Conservation (phyloP, 2,797 vertebrate species). For the Myotis pilosus region DNA sequence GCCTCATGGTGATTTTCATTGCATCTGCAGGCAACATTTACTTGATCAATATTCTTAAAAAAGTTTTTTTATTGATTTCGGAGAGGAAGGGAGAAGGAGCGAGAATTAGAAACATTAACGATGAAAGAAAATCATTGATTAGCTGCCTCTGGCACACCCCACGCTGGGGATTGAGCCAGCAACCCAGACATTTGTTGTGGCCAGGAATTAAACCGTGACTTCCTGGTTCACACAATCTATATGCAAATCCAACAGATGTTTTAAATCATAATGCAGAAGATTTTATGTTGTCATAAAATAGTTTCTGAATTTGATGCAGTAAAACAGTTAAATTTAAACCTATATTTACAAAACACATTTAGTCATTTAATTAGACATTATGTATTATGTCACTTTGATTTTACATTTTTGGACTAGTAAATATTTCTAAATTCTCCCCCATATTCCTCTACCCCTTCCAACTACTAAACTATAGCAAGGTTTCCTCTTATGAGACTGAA, state of each 20-base stretch:
- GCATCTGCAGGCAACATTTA: background rate
- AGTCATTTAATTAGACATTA: background rate
- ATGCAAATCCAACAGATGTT: background rate
- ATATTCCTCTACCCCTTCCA: background rate
- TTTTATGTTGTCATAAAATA: background rate
- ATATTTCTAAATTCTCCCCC: background rate
- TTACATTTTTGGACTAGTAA: background rate
- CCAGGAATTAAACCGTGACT: no score
- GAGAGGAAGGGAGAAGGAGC: no score
- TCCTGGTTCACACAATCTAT: background rate
- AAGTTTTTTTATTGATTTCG: no score
- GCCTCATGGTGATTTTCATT: background rate
- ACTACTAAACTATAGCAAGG: background rate
- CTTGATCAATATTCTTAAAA: background rate
- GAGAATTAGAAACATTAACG: no score
- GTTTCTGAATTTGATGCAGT: background rate
- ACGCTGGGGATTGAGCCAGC: no score
- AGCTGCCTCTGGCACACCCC: no score
- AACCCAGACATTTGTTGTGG: no score
- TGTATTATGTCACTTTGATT: background rate
- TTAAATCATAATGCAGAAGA: background rate
- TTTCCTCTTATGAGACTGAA: background rate
- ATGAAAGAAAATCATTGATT: no score
- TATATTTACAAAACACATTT: background rate
- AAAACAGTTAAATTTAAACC: background rate